phyloP scores from a whole-genome alignment of 2,797 vertebrate species.

The Triplophysa yarkandensis region DNA sequence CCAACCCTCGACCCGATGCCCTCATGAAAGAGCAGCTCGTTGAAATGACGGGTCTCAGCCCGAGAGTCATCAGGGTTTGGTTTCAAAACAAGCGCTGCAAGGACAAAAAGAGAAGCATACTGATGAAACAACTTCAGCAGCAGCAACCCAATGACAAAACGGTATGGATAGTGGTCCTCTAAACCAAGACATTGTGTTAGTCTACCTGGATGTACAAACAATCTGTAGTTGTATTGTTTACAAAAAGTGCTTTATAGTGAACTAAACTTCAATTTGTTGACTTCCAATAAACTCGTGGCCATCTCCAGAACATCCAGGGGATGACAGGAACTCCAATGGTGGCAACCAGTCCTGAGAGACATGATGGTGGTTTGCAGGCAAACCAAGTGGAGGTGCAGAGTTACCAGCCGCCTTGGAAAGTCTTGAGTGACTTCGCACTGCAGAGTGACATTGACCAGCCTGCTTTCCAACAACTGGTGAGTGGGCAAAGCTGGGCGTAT shows the following conservation, averaged over 20 bases:
- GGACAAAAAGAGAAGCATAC: conserved; percentile 93
- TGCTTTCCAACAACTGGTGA: conserved; percentile 94
- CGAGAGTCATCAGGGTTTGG: conserved; percentile 96
- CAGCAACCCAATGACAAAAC: conserved; percentile 92
- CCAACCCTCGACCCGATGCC: conserved; percentile 95
- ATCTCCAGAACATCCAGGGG: conserved; percentile 88
- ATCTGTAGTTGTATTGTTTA: neutral
- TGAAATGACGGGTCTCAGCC: conserved; percentile 98
- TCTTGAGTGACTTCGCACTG: conserved; percentile 92
- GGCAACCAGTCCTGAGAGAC: conserved; percentile 92
- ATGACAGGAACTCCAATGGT: conserved; percentile 94
- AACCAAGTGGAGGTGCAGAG: conserved; percentile 95
- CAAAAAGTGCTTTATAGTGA: neutral
- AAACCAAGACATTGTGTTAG: neutral
- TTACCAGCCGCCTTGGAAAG: conserved; percentile 96
- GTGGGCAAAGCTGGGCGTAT: conserved; percentile 47
- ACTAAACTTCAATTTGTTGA: neutral
- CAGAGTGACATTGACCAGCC: conserved; percentile 96
- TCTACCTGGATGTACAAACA: too few species aligned
- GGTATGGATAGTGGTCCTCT: conserved; percentile 68
- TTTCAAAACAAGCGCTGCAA: conserved; percentile 99
- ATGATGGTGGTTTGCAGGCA: conserved; percentile 89
- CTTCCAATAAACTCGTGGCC: neutral
- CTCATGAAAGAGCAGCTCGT: conserved; percentile 99
- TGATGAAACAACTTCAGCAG: conserved; percentile 96